These are phyloP conservation scores for Caenorhabditis angaria DNA, from an alignment of 2,888 invertebrate genomes.

Conservation along the genomic window DNA sequence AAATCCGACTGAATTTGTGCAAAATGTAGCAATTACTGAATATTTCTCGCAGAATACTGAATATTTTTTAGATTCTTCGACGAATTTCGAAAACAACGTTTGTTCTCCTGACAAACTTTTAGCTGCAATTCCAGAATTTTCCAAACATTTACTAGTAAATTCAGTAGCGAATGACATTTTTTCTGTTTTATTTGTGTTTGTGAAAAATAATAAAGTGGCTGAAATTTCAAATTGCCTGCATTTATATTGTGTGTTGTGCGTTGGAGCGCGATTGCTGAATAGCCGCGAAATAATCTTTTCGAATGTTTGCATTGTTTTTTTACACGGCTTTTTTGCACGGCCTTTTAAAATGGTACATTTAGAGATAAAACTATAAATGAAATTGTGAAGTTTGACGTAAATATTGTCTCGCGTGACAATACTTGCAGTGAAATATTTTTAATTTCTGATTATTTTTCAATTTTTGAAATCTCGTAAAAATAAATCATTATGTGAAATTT, in stretches of 20 bases:
- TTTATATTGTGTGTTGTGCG: not conserved
- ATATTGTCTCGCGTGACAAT: too few species aligned
- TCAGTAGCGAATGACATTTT: not conserved
- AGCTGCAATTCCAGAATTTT: not conserved
- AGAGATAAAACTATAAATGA: too few species aligned
- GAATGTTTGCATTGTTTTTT: not conserved
- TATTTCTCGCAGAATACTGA: not conserved
- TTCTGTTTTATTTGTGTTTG: not conserved
- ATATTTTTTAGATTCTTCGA: not conserved
- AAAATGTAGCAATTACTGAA: conserved; percentile 32
- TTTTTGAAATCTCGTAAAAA: too few species aligned
- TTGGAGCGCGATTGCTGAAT: not conserved
- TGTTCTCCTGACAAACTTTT: not conserved
- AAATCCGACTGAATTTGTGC: conserved; percentile 47
- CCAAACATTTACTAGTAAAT: not conserved
- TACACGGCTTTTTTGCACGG: not conserved
- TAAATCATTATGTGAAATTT: too few species aligned
- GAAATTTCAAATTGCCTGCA: not conserved
- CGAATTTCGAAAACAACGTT: not conserved
- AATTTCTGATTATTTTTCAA: too few species aligned
- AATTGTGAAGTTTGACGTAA: too few species aligned
- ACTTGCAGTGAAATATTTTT: too few species aligned
- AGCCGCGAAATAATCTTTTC: not conserved
- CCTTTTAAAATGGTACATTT: too few species aligned
- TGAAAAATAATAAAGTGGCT: not conserved